Evolutionary conservation across 2,888 invertebrate genomes (phyloP), one percentile per base, ranked within the genome.

Genomic region (Leptinotarsa juncta): DNA sequence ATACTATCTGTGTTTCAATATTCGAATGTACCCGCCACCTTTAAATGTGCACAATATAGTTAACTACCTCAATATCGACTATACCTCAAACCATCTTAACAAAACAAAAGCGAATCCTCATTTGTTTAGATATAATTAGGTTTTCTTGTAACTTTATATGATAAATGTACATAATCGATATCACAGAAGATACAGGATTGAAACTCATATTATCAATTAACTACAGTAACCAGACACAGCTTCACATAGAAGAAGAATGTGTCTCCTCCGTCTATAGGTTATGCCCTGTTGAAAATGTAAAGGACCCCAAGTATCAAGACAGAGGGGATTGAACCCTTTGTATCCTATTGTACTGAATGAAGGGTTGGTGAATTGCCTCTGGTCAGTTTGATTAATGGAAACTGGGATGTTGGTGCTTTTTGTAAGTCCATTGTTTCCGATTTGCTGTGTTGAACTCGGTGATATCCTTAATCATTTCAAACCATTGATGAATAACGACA

Each of bases 331-430:
- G 57, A 23, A 75, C 72, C 72, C 75, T 72, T 75, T 72, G 67
- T 75, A 62, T 53, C 23, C 57, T 53, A 74, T 74, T 71, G 74
- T 74, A 65, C 60, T 67, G 67, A 18, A 74, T 57, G 74, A 57
- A 66, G 74, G 72, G 72, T 69, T 67, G 51, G 70, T 75, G 69
- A 51, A 69, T 75, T 67, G 72, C 75, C 75, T 66, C 67, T 70
- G 70, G 73, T 73, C 76, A 73, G 71, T 65, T 57, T 42, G 73
- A 73, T 62, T 65, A 67, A 73, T 76, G 76, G 73, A 70, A 67
- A 70, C 72, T 70, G 72, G 70, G 71, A 73, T 68, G 73, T 71
- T 76, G 70, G 65, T 73, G 72, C 70, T 73, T 73, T 57, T 70
- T 66, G 65, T 70, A 55, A 51, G n/a, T 65, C 60, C 66, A 73